Evolutionary conservation across 2,797 vertebrate genomes (phyloP), one percentile per base, ranked within the genome.

Genomic region (Molossus molossus): DNA sequence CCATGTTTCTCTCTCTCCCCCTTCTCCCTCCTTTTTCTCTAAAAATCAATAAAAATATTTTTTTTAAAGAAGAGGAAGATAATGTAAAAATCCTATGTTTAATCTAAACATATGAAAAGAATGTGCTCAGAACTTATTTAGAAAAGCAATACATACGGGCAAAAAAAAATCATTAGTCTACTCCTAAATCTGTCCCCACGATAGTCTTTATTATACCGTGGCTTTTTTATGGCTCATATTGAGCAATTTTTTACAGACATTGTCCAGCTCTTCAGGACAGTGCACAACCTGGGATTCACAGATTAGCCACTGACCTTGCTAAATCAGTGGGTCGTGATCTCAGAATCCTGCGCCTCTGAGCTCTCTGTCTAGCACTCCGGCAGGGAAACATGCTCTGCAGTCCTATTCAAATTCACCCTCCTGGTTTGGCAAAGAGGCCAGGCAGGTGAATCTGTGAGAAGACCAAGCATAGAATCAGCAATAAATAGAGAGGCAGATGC

Each of bases 401-500:
- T 48, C 55, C 80, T 57, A 82, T 80, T 93, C 76, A 82, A 9
- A 94, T 91, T 55, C 81, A 94, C 33, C 53, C 75, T 69, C 33
- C 40, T 60, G 27, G 23, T 80, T 84, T 94, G 89, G 94, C 83
- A 94, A 93, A 93, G 80, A 77, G 37, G 27, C 18, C 84, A 67
- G 55, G 87, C 70, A 94, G 94, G 81, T 92, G 82, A 89, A 60
- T 40, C 67, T 70, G 55, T 12, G 57, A 67, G 45, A 72, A 90
- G 90, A 90, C 76, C 11, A 27, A 87, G 76, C 87, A 76, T 40
- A 72, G 83, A 85, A 18, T 94, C 94, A 90, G 90, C 95, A 93
- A 60, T 94, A 77, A 85, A 65, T 8, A 57, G 72, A 90, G 67
- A 81, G 67, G 84, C 96, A 96, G 95, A 85, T 57, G 80, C 91